Conservation (phyloP, 2,797 vertebrate species). For the Gallinago solitaria region DNA sequence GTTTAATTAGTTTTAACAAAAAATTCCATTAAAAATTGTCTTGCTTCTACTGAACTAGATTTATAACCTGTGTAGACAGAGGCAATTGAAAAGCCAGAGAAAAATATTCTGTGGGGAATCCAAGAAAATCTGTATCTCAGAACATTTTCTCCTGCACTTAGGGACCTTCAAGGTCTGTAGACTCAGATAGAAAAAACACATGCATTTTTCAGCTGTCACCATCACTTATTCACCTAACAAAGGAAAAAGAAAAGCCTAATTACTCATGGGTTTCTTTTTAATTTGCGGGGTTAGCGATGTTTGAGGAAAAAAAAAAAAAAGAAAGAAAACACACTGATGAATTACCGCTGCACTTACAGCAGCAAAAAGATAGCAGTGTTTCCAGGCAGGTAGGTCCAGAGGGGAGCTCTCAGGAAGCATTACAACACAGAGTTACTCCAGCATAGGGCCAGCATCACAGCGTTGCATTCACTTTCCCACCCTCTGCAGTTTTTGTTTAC, state of each 20-base stretch:
- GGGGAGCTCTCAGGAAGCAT: background rate
- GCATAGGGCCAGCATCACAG: background rate
- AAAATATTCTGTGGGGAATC: conserved; percentile 47
- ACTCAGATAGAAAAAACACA: background rate
- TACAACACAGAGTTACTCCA: background rate
- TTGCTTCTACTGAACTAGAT: conserved; percentile 47
- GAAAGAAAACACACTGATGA: conserved; percentile 1
- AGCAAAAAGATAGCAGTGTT: background rate
- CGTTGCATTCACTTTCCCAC: background rate
- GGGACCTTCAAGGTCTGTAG: conserved; percentile 42
- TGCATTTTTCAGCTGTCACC: conserved; percentile 39
- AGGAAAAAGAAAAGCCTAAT: conserved; percentile 51
- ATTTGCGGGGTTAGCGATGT: conserved; percentile 26
- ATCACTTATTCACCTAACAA: conserved; percentile 36
- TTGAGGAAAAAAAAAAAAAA: background rate
- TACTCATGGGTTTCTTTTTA: conserved; percentile 46
- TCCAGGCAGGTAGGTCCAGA: background rate
- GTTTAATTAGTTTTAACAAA: conserved; percentile 57
- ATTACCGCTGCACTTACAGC: background rate
- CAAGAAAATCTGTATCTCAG: conserved; percentile 41
- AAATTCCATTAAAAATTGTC: conserved; percentile 46
- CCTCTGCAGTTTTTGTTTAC: background rate
- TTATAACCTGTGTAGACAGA: conserved; percentile 58
- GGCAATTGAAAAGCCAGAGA: conserved; percentile 46
- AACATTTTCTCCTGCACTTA: background rate